Base-by-base conservation (phyloP, 2,888 invertebrate species). In the Hirtodrosophila confusa region DNA sequence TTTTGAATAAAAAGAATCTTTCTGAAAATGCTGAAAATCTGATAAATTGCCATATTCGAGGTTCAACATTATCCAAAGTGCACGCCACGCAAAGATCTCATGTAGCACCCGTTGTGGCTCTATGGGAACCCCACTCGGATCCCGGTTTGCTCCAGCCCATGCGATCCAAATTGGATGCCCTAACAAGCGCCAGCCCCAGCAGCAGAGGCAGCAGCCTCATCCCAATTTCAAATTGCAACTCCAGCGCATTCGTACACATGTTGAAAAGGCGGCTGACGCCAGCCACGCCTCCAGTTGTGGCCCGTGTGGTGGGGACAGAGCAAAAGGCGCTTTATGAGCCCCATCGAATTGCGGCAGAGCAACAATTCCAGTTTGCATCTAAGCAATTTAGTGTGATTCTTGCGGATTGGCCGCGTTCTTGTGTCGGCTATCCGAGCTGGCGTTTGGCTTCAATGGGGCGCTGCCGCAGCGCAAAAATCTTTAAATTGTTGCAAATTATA, bases 401-500 rank as follows among this genome's bases (percentile, higher is more conserved):
- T 41, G 72, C 62, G 55, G 45, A 67, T 75, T 68, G 39, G 43
- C 9, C 35, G 37, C 37, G 43, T 33, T 40, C 36, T 36, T 47
- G 41, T 49, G 60, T 63, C 57, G 65, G 71, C 72, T 62, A 80
- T 74, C 31, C 57, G 86, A 80, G 80, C 71, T 78, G 86, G 84
- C 84, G 84, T 80, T 79, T 68, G 44, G 50, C 60, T 60, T 45
- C 57, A 70, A 64, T 69, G 72, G 50, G 77, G 75, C 77, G 76
- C 17, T 17, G 17, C 17, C 82, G 45, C 40, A 53, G 56, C 58
- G 37, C 65, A 44, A 43, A 55, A 71, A 79, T 80, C 55, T 78
- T 77, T 77, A 87, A 85, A 86, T 80, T 89, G 85, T 87, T 85
- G 78, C 86, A 86, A 80, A 86, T 83, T 79, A 72, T 74, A 69